Evolutionary conservation across 1,140 invertebrate genomes (phyloP), one percentile per base, ranked within the genome.

Genomic region (Andricus grossulariae): DNA sequence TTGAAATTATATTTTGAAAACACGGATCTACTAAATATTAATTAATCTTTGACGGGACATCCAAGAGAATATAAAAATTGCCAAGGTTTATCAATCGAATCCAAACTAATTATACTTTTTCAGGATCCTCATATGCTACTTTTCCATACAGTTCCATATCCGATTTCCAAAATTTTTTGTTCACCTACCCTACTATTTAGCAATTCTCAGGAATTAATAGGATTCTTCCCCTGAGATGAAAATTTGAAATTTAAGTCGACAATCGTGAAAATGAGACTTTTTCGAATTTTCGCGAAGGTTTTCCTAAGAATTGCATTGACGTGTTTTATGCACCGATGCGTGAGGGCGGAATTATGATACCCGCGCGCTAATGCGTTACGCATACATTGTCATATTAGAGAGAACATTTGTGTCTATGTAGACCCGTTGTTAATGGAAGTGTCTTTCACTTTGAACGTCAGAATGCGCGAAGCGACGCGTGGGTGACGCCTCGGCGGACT

Each of bases 391-490:
- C 19, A 60, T 32, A 60, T 19, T 12, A 3, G 12, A 19, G 21
- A 39, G 32, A 66, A 39, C 39, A 66, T 66, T 66, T 66, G 60
- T 66, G 60, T 16, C 57, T 75, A 78, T 78, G 80, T 16, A 73
- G 55, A 77, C 21, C 51, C 25, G 75, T n/a, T 83, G 60, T 54
- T 77, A 75, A 73, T 79, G 54, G 74, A 70, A 16, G 57, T 77
- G 80, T 83, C 78, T 80, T 83, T 81, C 80, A 81, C 80, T 83
- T 83, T 80, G 73, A 78, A 71, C 82, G 74, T 75, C 72, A 76
- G 82, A 83, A 83, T 83, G 82, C 80, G 78, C 82, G 57, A 81
- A 83, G 82, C 77, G 80, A 81, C 77, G 80, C 82, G 82, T 80
- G 80, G 82, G 82, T 83, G 80, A 83, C 80, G 79, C 82, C 77